Conservation (phyloP, 2,888 invertebrate species). For the Holacanthella duospinosa region DNA sequence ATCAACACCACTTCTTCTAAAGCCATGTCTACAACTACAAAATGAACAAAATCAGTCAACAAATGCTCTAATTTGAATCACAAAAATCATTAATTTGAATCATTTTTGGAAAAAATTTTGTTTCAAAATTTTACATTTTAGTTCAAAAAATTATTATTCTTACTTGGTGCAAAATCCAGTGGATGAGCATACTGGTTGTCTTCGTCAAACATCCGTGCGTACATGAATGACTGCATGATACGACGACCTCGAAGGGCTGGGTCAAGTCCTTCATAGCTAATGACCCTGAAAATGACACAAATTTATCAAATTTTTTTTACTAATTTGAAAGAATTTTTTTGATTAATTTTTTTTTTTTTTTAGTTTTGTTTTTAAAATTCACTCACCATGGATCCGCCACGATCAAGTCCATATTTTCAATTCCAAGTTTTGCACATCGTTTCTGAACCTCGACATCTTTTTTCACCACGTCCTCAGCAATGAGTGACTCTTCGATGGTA, state of each 20-base stretch:
- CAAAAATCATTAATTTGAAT: too few relatives aligned
- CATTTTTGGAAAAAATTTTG: too few relatives aligned
- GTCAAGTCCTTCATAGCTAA: slow-evolving; percentile 28
- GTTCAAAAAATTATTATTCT: background rate
- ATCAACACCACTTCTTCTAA: slow-evolving; percentile 24
- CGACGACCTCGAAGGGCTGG: slow-evolving; percentile 24
- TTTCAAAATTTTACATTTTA: background rate
- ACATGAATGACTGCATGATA: slow-evolving; percentile 32
- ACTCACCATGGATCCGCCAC: slow-evolving; percentile 33
- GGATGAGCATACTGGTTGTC: slow-evolving; percentile 36
- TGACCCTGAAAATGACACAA: background rate
- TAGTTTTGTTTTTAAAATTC: too few relatives aligned
- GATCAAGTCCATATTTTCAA: slow-evolving; percentile 23
- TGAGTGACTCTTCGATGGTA: slow-evolving; percentile 4
- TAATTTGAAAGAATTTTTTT: too few relatives aligned
- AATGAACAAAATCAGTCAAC: too few relatives aligned
- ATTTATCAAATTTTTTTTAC: too few relatives aligned
- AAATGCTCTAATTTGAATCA: too few relatives aligned
- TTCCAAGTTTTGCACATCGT: slow-evolving; percentile 20
- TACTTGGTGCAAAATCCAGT: slow-evolving; percentile 26
- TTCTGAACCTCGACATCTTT: slow-evolving; percentile 18
- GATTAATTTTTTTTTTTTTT: too few relatives aligned
- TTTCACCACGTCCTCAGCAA: slow-evolving; percentile 19
- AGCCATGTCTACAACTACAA: slow-evolving; percentile 28
- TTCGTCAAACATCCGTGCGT: slow-evolving; percentile 20